Evolutionary conservation across 2,113 vertebrate genomes (phyloP).

Genomic region (Albula glossodonta): DNA sequence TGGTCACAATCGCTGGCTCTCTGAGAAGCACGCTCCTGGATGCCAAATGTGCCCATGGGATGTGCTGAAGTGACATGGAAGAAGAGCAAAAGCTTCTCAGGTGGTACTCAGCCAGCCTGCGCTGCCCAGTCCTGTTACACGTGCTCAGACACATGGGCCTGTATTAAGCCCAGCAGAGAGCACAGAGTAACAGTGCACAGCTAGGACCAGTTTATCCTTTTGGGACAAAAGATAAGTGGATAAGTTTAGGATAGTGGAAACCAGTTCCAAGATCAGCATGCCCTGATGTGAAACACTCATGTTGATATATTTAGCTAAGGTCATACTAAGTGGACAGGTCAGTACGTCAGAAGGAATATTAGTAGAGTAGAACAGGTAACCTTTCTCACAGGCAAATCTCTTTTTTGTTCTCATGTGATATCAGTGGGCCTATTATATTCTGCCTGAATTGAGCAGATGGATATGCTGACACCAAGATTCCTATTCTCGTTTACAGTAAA

Average conservation of each 20-base stretch:
- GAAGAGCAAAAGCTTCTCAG: neutral
- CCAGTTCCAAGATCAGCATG: no score
- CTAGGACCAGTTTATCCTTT: no score
- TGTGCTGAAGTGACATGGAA: neutral
- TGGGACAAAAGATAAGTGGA: neutral
- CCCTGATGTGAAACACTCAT: neutral
- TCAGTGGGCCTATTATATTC: neutral
- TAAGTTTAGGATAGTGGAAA: no score
- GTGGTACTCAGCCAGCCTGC: neutral
- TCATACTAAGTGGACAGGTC: neutral
- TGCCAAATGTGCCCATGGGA: no score
- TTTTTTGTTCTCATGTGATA: neutral
- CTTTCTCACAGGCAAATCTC: neutral
- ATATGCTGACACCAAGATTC: neutral
- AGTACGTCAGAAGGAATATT: neutral
- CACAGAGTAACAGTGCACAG: no score
- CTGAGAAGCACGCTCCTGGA: neutral
- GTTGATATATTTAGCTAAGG: neutral
- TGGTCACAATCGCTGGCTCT: neutral
- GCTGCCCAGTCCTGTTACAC: neutral
- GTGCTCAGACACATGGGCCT: no score
- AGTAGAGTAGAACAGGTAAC: neutral
- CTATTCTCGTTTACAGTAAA: neutral
- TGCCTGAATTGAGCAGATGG: neutral
- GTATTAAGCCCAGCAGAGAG: no score